phyloP scores from a whole-genome alignment of 2,113 vertebrate genomes.

The Boleophthalmus pectinirostris region DNA sequence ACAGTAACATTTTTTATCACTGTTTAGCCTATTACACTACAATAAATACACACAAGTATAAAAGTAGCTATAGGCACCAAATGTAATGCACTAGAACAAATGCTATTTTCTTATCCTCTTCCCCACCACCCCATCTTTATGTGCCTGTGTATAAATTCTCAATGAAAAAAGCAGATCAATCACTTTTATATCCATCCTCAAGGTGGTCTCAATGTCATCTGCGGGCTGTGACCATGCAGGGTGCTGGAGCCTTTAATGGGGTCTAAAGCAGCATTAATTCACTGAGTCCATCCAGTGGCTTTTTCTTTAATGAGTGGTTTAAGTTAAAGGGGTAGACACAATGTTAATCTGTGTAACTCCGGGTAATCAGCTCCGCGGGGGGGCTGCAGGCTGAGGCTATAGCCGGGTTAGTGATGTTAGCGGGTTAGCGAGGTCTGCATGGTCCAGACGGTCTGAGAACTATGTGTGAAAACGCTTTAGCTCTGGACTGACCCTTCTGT shows the following conservation, averaged over 20 bases:
- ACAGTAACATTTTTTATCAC: too few relatives aligned
- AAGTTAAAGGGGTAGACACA: constrained; percentile 35
- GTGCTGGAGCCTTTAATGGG: background rate
- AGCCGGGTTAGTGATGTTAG: constrained; percentile 27
- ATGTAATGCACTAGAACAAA: too few relatives aligned
- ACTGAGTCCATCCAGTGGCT: constrained; percentile 1
- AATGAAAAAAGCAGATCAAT: background rate
- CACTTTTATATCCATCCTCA: background rate
- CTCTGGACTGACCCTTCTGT: constrained; percentile 12
- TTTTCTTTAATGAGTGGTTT: constrained; percentile 59
- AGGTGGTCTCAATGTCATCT: background rate
- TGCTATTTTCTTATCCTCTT: too few relatives aligned
- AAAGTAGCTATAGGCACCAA: background rate
- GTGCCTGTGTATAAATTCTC: background rate
- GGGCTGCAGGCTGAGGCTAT: constrained; percentile 22
- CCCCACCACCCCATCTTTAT: too few relatives aligned
- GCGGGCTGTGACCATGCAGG: background rate
- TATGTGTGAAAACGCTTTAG: constrained; percentile 26
- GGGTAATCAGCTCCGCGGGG: constrained; percentile 45
- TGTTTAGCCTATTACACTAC: too few relatives aligned
- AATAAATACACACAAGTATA: background rate
- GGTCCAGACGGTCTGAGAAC: constrained; percentile 59
- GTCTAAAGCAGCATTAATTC: constrained; percentile 14
- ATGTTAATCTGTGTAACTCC: constrained; percentile 61
- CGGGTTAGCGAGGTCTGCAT: background rate